Evolutionary conservation across 2,113 vertebrate genomes (phyloP), one percentile per base, ranked within the genome.

Genomic region (Albula goreensis): DNA sequence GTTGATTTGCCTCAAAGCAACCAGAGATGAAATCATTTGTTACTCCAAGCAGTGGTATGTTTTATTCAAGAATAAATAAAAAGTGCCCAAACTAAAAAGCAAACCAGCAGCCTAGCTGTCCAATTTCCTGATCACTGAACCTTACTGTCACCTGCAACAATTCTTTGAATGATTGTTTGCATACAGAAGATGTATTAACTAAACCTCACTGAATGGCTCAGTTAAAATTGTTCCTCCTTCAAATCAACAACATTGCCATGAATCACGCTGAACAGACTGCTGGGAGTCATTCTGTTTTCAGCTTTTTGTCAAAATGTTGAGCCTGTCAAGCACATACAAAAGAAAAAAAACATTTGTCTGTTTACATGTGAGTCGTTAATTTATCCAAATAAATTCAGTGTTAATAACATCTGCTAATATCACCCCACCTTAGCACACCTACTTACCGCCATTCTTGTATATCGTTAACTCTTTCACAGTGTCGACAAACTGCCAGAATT

Each of bases 401-500:
- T 0, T 25, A 11, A 10, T 31, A 25, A 74, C 31, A 31, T 74
- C 3, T 22, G 19, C 63, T n/a, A 70, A 57, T 56, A 48, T 13
- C 5, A 41, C 17, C 2, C 19, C 4, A 51, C 50, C 25, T 0
- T 60, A 81, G 25, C 2, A 63, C 50, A 89, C 63, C 7, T 80
- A 94, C 96, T 90, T 94, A 99, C 98, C 98, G 94, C 96, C 95
- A 86, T 95, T 94, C 86, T 97, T 98, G 93, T 98, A 99, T 81
- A 98, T 93, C 11, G 96, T 96, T 90, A 99, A 31, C 91, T 99
- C 98, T 92, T 95, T 96, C 81, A 99, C 97, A 17, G 98, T 99
- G 90, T 98, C 97, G 90, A 99, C 96, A 96, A 99, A 99, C 91
- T 99, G 97, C 98, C 98, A 99, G 92, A 99, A 99, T 91, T 97